Evolutionary conservation across 2,113 vertebrate genomes (phyloP).

Genomic region (human (Homo sapiens)): DNA sequence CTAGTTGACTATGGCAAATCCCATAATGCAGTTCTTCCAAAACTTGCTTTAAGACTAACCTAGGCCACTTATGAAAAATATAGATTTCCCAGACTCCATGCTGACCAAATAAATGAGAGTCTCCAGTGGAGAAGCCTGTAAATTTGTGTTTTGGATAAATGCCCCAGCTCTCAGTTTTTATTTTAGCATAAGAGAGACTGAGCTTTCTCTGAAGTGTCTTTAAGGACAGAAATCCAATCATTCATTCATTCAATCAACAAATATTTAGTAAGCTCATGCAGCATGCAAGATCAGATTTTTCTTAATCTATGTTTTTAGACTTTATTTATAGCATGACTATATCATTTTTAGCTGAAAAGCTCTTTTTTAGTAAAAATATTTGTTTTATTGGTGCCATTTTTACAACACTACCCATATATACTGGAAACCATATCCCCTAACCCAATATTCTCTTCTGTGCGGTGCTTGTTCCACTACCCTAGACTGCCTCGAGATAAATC

Average conservation of each 20-base stretch:
- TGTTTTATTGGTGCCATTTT: background rate
- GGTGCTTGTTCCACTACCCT: background rate
- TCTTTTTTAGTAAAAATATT: background rate
- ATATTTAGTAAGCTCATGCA: background rate
- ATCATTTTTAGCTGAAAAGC: constrained; percentile 5
- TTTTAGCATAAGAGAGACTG: background rate
- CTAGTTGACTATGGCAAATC: background rate
- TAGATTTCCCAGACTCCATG: background rate
- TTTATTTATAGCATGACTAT: background rate
- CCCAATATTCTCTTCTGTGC: background rate
- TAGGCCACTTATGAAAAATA: background rate
- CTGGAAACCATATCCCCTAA: background rate
- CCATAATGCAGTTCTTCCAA: background rate
- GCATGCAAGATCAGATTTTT: background rate
- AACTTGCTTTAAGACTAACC: background rate
- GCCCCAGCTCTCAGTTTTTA: background rate
- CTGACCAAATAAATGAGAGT: background rate
- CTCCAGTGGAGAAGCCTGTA: background rate
- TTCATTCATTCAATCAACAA: background rate
- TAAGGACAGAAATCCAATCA: background rate
- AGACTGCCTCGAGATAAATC: background rate
- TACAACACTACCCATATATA: background rate
- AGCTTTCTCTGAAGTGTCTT: background rate
- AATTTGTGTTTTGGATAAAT: background rate
- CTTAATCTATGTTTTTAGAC: background rate